Conservation (phyloP, 2,113 vertebrate genomes). For the Strigops habroptila region DNA sequence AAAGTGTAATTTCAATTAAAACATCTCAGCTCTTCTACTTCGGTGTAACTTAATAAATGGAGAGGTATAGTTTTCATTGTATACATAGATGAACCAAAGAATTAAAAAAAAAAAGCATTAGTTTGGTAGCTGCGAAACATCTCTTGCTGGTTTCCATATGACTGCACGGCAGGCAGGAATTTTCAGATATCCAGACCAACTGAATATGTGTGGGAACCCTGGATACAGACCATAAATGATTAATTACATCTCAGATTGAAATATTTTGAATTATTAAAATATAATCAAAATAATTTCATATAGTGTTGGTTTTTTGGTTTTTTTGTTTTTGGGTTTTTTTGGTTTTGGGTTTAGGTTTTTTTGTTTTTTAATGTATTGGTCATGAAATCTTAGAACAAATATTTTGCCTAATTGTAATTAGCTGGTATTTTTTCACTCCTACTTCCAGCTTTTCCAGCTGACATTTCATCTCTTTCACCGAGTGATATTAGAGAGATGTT, state of each 20-base stretch:
- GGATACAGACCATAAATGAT: not conserved
- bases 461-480: not conserved
- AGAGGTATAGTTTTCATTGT: not conserved
- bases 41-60: not conserved
- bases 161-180: not conserved
- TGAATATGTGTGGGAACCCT: not conserved
- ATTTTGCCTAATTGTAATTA: not conserved
- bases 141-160: not conserved
- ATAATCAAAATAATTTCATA: not conserved
- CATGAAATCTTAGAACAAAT: not conserved
- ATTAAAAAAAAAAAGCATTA: not conserved
- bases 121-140: not conserved
- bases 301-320: not conserved
- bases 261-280: not conserved
- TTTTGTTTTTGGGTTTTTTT: too few relatives aligned
- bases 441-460: not conserved
- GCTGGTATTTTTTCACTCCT: not conserved
- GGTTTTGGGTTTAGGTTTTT: too few relatives aligned
- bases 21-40: not conserved
- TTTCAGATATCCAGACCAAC: not conserved
- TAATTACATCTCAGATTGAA: not conserved
- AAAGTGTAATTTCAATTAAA: not conserved
- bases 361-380: accelerated
- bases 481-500: not conserved
- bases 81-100: accelerated